phyloP scores from a whole-genome alignment of 2,888 invertebrate genomes.

The Melikaiella ostensackeni region DNA sequence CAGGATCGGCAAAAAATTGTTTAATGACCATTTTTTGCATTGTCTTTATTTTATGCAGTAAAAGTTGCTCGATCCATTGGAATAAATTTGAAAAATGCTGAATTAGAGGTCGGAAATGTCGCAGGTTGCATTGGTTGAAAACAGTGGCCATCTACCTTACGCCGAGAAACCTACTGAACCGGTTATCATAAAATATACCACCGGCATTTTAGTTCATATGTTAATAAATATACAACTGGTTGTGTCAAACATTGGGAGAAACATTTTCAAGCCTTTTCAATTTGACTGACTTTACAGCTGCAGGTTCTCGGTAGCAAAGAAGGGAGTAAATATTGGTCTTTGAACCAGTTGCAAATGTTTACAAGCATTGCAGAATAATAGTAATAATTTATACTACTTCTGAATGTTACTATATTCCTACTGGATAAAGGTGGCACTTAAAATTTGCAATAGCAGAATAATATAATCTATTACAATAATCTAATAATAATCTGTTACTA shows the following conservation, averaged over 20 bases:
- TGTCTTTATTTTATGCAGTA: neutral
- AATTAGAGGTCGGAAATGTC: conserved; percentile 31
- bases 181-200: conserved; percentile 39
- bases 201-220: conserved; percentile 38
- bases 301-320: conserved; percentile 25
- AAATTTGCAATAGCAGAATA: too few relatives aligned
- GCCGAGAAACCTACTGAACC: conserved; percentile 38
- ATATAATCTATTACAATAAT: too few relatives aligned
- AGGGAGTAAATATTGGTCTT: conserved; percentile 16
- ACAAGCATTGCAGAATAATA: conserved; percentile 25
- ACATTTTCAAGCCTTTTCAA: conserved; percentile 38
- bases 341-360: conserved; percentile 9
- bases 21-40: too few relatives aligned
- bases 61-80: conserved; percentile 2
- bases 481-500: neutral
- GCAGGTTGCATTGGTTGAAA: conserved; percentile 21
- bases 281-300: conserved; percentile 20
- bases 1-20: too few relatives aligned
- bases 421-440: too few relatives aligned
- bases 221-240: conserved; percentile 38
- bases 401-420: neutral
- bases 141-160: conserved; percentile 37
- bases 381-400: conserved; percentile 1
- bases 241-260: conserved; percentile 35
- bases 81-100: conserved; percentile 7